Conservation (phyloP, 2,797 vertebrate species). For the Poecile montanus region DNA sequence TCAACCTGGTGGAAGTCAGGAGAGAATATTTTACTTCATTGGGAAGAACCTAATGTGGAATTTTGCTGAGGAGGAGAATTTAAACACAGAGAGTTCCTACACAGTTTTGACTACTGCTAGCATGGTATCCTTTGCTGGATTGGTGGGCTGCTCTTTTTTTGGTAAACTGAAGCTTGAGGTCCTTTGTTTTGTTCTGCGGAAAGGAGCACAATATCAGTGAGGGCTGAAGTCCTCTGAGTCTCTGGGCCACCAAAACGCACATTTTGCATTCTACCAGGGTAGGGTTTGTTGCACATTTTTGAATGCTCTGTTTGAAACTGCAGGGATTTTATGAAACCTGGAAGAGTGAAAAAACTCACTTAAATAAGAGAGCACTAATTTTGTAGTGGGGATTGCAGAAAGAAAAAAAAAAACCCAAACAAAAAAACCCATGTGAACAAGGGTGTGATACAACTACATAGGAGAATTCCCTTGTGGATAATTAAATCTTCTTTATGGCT, state of each 20-base stretch:
- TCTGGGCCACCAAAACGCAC: background rate
- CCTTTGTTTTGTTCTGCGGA: background rate
- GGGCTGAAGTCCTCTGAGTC: background rate
- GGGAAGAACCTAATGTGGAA: background rate
- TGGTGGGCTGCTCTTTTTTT: background rate
- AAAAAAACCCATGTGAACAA: conserved; percentile 63
- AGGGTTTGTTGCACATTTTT: background rate
- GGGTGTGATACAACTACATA: background rate
- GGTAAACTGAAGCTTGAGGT: background rate
- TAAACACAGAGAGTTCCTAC: background rate
- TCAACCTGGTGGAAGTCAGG: background rate
- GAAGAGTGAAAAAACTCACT: conserved; percentile 59
- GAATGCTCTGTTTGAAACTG: background rate
- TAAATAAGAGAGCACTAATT: conserved; percentile 52
- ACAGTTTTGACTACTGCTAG: background rate
- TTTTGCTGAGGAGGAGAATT: background rate
- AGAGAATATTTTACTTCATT: background rate
- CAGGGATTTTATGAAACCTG: background rate
- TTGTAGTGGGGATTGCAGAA: conserved; percentile 66
- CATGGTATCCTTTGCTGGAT: background rate
- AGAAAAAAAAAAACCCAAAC: conserved; percentile 27
- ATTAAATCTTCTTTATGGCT: conserved; percentile 8
- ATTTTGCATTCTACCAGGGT: background rate
- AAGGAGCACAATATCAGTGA: background rate
- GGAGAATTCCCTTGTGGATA: background rate